Base-by-base conservation (phyloP, 2,113 vertebrate species). In the Misgurnus anguillicaudatus region DNA sequence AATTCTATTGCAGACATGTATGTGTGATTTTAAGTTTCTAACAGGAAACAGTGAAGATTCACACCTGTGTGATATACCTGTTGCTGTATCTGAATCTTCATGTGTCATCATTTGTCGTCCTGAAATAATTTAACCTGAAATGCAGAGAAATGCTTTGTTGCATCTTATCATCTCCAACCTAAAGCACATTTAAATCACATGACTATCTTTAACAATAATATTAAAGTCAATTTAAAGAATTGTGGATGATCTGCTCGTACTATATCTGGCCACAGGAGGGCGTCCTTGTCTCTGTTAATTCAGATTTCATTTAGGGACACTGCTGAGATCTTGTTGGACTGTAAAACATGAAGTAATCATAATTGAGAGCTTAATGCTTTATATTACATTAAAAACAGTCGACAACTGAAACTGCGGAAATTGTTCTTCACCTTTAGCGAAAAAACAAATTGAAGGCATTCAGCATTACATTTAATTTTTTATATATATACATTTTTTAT, bases 181-280 rank as follows among this genome's bases (percentile, higher is more conserved):
- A 24, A 36, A 53, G 8, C 45, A 9, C 9, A 16, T 4, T 8
- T 8, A 68, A 68, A 6, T 3, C 13, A 0, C 2, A 36, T 0
- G 4, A 69, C 2, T 6, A 9, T 70, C 24, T 53, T 70, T 5
- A 53, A 70, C 16, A 36, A n/a, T 17, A 17, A 69, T 17, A 36
- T 53, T 14, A 10, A 45, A 47, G n/a, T 51, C 66, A 17, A 13
- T 31, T 21, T 31, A 69, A 17, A 39, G n/a, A 55, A n/a, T 9
- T 38, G 36, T 58, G 17, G 5, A 39, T 48, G 38, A 75, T 51
- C 38, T 81, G 72, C 51, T 21, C 31, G 10, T 47, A 10, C 36
- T 14, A 51, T 41, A 39, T 67, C 14, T 69, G 51, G 17, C 78
- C 84, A 79, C 69, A 83, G 24, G 81, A 80, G 84, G 81, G 84